Conservation (phyloP, 2,113 vertebrate species). For the Cyanocitta stelleri region DNA sequence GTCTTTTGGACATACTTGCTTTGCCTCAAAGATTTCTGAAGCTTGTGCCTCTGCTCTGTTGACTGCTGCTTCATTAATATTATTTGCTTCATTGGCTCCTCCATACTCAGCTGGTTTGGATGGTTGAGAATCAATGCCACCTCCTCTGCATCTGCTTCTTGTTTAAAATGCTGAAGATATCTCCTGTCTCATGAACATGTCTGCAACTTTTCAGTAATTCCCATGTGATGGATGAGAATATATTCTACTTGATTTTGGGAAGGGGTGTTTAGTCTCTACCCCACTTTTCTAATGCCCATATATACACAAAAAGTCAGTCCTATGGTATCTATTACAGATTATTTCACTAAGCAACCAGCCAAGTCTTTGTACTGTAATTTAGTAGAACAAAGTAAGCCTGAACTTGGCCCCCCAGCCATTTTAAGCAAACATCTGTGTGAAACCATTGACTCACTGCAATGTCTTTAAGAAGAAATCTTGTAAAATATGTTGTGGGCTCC, state of each 20-base stretch:
- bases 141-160: not conserved
- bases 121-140: not conserved
- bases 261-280: not conserved
- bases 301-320: not conserved
- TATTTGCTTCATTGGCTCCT: not conserved
- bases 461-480: not conserved
- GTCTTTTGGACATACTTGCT: not conserved
- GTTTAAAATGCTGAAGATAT: not conserved
- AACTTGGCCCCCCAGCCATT: conserved; percentile 2
- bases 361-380: conserved; percentile 18
- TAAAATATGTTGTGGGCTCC: not conserved
- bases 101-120: not conserved
- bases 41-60: not conserved
- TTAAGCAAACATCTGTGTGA: conserved; percentile 17
- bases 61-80: not conserved
- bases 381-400: conserved; percentile 6
- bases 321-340: not conserved
- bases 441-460: not conserved
- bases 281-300: not conserved
- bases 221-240: not conserved
- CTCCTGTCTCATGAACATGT: not conserved
- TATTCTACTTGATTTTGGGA: not conserved
- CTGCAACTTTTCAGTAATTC: conserved; percentile 3
- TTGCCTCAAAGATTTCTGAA: not conserved
- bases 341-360: conserved; percentile 20